Conservation (phyloP, 2,888 invertebrate species). For the Noctua fimbriata region DNA sequence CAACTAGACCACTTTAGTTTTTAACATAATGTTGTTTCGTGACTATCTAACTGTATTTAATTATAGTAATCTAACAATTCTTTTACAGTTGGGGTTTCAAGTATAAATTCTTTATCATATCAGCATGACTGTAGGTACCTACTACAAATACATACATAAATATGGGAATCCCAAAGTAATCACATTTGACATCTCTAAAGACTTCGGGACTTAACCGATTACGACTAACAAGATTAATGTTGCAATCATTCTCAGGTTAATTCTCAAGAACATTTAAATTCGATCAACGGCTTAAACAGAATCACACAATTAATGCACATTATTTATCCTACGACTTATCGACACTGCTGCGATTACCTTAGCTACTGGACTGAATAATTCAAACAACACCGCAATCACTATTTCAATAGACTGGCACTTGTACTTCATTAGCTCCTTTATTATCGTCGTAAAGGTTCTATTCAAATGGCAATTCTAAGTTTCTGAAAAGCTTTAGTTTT, state of each 20-base stretch:
- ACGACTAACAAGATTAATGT: slow-evolving; percentile 13
- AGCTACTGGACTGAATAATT: slow-evolving; percentile 38
- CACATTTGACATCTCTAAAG: not conserved
- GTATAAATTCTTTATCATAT: slow-evolving; percentile 12
- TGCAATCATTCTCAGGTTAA: slow-evolving; percentile 11
- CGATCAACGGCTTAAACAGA: slow-evolving; percentile 27
- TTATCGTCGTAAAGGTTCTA: slow-evolving; percentile 18
- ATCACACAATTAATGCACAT: slow-evolving; percentile 45
- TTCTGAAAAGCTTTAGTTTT: slow-evolving; percentile 2
- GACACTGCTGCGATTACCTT: slow-evolving; percentile 37
- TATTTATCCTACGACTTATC: slow-evolving; percentile 36
- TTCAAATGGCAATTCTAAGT: slow-evolving; percentile 17
- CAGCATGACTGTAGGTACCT: not conserved
- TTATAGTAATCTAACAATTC: slow-evolving; percentile 29
- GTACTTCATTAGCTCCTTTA: slow-evolving; percentile 38
- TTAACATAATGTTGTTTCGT: slow-evolving; percentile 33
- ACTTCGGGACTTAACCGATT: slow-evolving; percentile 31
- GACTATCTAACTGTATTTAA: slow-evolving; percentile 56
- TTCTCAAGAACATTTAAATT: slow-evolving; percentile 32
- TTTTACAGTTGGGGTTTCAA: slow-evolving; percentile 5
- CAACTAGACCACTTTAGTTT: slow-evolving; percentile 41
- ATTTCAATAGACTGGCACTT: slow-evolving; percentile 35
- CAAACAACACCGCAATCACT: slow-evolving; percentile 35
- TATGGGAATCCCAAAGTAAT: slow-evolving; percentile 22
- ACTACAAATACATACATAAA: not conserved